These are phyloP conservation scores for Tringa solitaria DNA, from an alignment of 2,113 vertebrate species.

Conservation along the genomic window DNA sequence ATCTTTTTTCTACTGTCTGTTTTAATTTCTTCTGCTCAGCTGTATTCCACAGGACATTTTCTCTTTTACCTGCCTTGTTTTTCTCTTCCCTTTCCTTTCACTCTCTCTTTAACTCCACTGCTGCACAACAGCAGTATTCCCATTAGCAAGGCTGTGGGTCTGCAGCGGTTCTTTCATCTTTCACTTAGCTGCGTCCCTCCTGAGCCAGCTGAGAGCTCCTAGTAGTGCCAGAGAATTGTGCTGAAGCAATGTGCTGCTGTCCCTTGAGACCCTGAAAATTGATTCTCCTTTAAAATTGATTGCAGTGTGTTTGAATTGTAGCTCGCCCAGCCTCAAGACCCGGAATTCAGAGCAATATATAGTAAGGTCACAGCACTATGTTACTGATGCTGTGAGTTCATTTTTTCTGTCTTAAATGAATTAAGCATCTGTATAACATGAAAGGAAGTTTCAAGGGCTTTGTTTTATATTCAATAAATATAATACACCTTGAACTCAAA, in stretches of 20 bases:
- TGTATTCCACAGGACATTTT: neutral
- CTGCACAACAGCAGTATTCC: neutral
- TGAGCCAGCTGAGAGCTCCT: neutral
- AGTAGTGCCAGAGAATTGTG: neutral
- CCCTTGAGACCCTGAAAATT: constrained; percentile 3
- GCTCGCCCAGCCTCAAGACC: neutral
- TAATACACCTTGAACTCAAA: neutral
- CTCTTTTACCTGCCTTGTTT: neutral
- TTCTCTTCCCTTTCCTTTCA: neutral
- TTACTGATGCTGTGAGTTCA: neutral
- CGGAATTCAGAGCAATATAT: neutral
- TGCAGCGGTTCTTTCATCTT: neutral
- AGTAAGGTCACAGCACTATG: neutral
- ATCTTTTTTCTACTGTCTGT: neutral
- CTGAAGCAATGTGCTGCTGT: neutral
- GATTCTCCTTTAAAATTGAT: constrained; percentile 2
- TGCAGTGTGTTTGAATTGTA: neutral
- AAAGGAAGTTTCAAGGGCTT: neutral
- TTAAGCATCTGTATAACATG: neutral
- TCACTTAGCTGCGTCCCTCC: neutral
- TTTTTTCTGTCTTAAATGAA: neutral
- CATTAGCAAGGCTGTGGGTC: neutral
- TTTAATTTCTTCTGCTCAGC: neutral
- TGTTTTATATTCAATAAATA: neutral
- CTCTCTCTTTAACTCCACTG: neutral